These are phyloP conservation scores for Aspidapion aeneum DNA, from an alignment of 2,888 invertebrate species.

Conservation along the genomic window DNA sequence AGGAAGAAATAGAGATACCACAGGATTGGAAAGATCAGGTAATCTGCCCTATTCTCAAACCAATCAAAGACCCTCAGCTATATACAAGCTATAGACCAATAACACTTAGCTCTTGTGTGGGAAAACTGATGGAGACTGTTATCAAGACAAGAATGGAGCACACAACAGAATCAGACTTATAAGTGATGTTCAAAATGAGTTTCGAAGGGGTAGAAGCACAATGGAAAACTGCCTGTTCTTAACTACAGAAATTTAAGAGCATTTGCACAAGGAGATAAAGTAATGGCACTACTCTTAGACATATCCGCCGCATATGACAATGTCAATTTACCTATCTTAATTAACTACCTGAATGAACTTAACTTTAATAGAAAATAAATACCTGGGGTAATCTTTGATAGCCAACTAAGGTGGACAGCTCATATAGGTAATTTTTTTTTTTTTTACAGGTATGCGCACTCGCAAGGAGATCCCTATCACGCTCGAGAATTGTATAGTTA, in stretches of 20 bases:
- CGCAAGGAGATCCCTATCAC: no score
- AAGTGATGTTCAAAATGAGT: not conserved
- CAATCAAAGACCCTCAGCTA: not conserved
- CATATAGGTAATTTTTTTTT: slow-evolving; percentile 13
- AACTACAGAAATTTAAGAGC: not conserved
- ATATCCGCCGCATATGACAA: slow-evolving; percentile 7
- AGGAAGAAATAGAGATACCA: not conserved
- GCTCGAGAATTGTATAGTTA: no score
- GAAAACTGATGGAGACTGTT: not conserved
- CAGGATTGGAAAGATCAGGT: not conserved
- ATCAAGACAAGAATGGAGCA: not conserved
- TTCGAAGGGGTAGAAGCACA: not conserved
- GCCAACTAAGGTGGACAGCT: slow-evolving; percentile 14
- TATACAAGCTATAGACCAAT: slow-evolving; percentile 3
- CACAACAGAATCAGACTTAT: not conserved
- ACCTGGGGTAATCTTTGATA: slow-evolving; percentile 10
- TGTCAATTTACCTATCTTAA: not conserved
- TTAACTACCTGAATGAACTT: not conserved
- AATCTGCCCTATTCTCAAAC: slow-evolving; percentile 1
- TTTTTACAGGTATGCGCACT: no score
- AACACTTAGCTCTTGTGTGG: not conserved
- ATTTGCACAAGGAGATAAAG: not conserved
- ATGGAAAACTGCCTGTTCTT: slow-evolving; percentile 4
- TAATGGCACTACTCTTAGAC: slow-evolving; percentile 5
- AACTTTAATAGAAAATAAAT: slow-evolving; percentile 12